These are phyloP conservation scores for Leucosticte australis DNA, from an alignment of 2,113 vertebrate genomes.

Conservation along the genomic window DNA sequence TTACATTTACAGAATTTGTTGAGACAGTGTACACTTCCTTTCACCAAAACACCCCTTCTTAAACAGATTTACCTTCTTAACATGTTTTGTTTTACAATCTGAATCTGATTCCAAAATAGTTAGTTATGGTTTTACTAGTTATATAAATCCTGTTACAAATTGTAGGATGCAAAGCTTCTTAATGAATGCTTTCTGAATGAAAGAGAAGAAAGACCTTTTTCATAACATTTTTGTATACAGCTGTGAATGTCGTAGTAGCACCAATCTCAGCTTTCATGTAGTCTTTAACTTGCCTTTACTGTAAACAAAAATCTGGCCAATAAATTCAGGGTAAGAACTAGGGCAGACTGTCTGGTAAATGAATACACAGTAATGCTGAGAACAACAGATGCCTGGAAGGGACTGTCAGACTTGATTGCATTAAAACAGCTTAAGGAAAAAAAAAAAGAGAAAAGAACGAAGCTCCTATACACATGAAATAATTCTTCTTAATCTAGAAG, in stretches of 20 bases:
- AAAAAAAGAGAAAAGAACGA: background rate
- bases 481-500: slow-evolving; percentile 50
- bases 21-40: background rate
- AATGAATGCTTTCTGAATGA: background rate
- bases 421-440: slow-evolving; percentile 32
- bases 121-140: background rate
- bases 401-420: slow-evolving; percentile 58
- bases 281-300: slow-evolving; percentile 32
- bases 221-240: background rate
- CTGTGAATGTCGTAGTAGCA: background rate
- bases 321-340: slow-evolving; percentile 39
- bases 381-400: slow-evolving; percentile 53
- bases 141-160: background rate
- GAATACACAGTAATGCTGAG: slow-evolving; percentile 6
- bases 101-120: background rate
- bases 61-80: slow-evolving; percentile 5
- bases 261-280: background rate
- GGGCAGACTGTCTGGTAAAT: slow-evolving; percentile 47
- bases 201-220: slow-evolving; percentile 10
- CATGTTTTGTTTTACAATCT: background rate
- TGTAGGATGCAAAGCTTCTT: slow-evolving; percentile 9
- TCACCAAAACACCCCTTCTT: background rate
- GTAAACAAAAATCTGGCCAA: slow-evolving; percentile 57
- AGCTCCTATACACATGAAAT: background rate
- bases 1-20: background rate